Base-by-base conservation (phyloP, 2,888 invertebrate genomes). In the Calliopum simillimum region DNA sequence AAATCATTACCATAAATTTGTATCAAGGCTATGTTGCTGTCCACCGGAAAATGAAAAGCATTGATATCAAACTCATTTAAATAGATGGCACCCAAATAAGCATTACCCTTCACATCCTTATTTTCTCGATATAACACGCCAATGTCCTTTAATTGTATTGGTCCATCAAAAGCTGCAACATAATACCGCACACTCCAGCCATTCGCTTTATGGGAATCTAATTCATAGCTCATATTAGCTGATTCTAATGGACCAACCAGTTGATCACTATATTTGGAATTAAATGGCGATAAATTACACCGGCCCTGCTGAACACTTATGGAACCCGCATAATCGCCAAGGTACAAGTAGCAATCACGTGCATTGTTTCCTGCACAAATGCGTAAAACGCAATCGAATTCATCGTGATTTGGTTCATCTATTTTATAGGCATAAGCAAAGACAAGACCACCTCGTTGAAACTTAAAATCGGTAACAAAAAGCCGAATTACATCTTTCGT, bases 401-500 rank as follows among this genome's bases (percentile, higher is more conserved):
- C 77, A 5, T 79, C 79, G 53, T 76, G 63, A 0, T 25, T 43
- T 8, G n/a, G 58, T 8, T 33, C 16, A 58, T 71, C 55, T 25
- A 81, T 6, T 71, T 82, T 83, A 65, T 75, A 84, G 13, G 84
- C 84, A 71, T 83, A 85, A 6, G 82, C 80, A 63, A 85, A 77
- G 0, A 86, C 77, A 4, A 86, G 72, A 1, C 81, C 78, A 16
- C 82, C 80, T 14, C 77, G 73, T 4, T 71, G 43, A 5, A 84
- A 69, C 21, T 73, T 47, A 46, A 85, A 83, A 19, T 86, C 82
- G 3, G 82, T 80, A 41, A 79, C 75, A 51, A 86, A 84, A 2
- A 86, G 62, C 0, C 86, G 80, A 70, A 84, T 83, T 33, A 80
- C 77, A 3, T 87, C 87, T 0, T 86, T 81, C 1, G 86, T 87